Evolutionary conservation across 2,797 vertebrate genomes (phyloP).

Genomic region (Capromys pilorides): DNA sequence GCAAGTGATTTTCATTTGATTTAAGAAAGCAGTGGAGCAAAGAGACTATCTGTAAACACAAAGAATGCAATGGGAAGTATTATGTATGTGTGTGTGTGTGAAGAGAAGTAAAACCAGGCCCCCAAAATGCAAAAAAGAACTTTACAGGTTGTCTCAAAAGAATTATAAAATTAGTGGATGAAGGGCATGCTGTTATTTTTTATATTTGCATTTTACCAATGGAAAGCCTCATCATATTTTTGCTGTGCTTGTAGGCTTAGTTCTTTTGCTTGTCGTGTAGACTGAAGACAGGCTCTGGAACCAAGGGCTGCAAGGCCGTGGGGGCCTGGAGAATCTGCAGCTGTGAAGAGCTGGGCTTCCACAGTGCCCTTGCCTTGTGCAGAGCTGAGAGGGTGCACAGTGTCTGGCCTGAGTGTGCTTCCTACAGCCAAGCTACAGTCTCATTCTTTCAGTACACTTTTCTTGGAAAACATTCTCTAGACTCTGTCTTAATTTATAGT

Average conservation of each 20-base stretch:
- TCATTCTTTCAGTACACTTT: conserved; percentile 22
- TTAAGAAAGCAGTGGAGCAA: conserved; percentile 79
- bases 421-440: background rate
- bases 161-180: conserved; percentile 81
- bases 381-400: conserved; percentile 18
- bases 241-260: conserved; percentile 64
- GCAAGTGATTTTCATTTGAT: conserved; percentile 77
- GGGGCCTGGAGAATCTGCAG: background rate
- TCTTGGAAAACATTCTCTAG: background rate
- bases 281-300: conserved; percentile 33
- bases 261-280: conserved; percentile 43
- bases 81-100: conserved; percentile 67
- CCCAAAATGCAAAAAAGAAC: conserved; percentile 1
- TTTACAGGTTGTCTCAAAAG: conserved; percentile 79
- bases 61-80: conserved; percentile 78
- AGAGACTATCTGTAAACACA: conserved; percentile 78
- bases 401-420: background rate
- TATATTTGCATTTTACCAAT: conserved; percentile 79
- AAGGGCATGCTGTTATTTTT: conserved; percentile 76
- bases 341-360: background rate
- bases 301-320: background rate
- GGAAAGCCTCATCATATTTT: conserved; percentile 77
- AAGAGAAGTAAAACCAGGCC: conserved; percentile 76
- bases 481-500: background rate
- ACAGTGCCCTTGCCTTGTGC: background rate